These are phyloP conservation scores for Sitta europaea DNA, from an alignment of 2,113 vertebrate genomes.

Conservation along the genomic window DNA sequence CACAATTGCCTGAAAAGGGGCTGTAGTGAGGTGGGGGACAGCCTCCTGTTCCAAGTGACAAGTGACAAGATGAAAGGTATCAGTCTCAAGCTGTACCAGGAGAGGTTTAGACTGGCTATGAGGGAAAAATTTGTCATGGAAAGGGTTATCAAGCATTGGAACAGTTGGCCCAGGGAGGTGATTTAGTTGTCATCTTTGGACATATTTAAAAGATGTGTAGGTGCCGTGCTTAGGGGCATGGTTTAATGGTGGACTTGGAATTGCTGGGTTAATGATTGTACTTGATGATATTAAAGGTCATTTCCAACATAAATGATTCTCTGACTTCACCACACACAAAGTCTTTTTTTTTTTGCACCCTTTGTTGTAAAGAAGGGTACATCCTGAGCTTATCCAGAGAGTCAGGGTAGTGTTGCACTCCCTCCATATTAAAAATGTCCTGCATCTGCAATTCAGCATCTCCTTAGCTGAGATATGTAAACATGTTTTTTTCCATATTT, in stretches of 20 bases:
- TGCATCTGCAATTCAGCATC: background rate
- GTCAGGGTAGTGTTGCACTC: background rate
- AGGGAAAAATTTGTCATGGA: background rate
- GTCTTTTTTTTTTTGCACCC: background rate
- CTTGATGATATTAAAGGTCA: background rate
- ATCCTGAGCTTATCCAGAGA: background rate
- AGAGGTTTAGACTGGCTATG: background rate
- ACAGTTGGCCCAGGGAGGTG: background rate
- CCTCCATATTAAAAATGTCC: background rate
- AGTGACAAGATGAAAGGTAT: background rate
- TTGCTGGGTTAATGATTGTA: background rate
- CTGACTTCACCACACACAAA: background rate
- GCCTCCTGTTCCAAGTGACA: background rate
- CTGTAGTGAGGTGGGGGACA: background rate
- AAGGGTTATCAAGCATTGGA: background rate
- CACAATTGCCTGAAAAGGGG: background rate
- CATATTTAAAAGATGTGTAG: background rate
- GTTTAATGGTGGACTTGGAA: background rate
- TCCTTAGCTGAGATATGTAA: background rate
- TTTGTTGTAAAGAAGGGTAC: background rate
- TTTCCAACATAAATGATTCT: background rate
- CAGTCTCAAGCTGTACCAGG: background rate
- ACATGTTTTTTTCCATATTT: background rate
- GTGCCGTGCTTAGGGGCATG: background rate
- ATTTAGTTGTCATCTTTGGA: background rate